These are phyloP conservation scores for Smittia aterrima DNA, from an alignment of 2,888 invertebrate genomes.

Conservation along the genomic window DNA sequence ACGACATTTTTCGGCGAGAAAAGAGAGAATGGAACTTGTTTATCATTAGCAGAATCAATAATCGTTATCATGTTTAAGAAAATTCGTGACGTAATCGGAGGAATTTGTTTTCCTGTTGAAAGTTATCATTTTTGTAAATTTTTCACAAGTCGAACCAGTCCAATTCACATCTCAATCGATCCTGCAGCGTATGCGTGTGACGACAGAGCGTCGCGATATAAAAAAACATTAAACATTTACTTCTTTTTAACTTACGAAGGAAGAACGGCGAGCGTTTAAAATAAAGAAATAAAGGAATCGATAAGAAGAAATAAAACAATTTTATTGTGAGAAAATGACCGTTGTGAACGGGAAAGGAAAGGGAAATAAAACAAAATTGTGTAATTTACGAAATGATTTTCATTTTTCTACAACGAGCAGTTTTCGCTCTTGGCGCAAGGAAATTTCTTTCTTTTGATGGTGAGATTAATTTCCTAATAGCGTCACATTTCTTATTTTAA, in stretches of 20 bases:
- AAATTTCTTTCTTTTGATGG: neutral
- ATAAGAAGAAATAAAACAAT: neutral
- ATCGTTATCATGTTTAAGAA: neutral
- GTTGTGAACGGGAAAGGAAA: neutral
- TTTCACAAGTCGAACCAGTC: no score
- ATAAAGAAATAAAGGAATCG: neutral
- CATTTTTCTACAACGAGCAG: neutral
- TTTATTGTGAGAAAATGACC: constrained; percentile 1
- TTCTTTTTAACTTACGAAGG: neutral
- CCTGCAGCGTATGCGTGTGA: no score
- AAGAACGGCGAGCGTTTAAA: neutral
- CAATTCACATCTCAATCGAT: no score
- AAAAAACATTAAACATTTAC: neutral
- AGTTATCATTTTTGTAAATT: no score
- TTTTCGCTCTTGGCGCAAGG: neutral
- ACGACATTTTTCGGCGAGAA: neutral
- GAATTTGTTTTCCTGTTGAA: no score
- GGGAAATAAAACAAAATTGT: neutral
- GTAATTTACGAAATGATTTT: constrained; percentile 11
- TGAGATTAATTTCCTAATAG: neutral
- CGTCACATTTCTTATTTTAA: neutral
- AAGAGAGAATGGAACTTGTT: neutral
- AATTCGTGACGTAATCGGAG: neutral
- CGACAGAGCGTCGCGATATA: neutral
- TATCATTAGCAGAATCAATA: neutral